Conservation (phyloP, 1,140 invertebrate genomes). For the Radopholus similis region DNA sequence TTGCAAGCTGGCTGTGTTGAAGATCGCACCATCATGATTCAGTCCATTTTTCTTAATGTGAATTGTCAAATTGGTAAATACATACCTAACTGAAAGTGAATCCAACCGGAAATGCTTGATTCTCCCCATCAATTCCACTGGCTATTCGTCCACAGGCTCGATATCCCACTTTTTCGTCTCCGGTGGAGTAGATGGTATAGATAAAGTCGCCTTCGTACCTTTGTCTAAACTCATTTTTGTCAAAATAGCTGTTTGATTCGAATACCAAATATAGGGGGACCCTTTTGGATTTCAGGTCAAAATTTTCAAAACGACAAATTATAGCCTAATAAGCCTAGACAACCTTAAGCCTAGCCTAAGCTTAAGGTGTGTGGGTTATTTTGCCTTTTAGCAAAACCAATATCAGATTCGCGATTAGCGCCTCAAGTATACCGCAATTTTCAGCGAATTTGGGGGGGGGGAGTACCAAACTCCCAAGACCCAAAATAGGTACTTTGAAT, state of each 20-base stretch:
- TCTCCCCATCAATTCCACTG: conserved; percentile 37
- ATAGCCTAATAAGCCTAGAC: too few relatives aligned
- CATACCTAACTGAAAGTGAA: background rate
- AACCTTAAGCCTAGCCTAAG: too few relatives aligned
- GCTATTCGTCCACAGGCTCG: conserved; percentile 41
- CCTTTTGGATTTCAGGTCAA: too few relatives aligned
- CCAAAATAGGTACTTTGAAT: conserved; percentile 41
- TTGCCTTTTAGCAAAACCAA: too few relatives aligned
- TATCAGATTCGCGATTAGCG: too few relatives aligned
- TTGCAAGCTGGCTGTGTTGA: conserved; percentile 39
- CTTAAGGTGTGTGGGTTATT: too few relatives aligned
- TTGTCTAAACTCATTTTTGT: conserved; percentile 29
- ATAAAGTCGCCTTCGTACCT: conserved; percentile 37
- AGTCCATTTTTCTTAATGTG: conserved; percentile 37
- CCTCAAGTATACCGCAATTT: too few relatives aligned
- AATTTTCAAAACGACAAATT: too few relatives aligned
- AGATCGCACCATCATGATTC: conserved; percentile 50
- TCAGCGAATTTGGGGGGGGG: too few relatives aligned
- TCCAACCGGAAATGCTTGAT: conserved; percentile 30
- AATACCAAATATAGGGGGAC: conserved; percentile 31
- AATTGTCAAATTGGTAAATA: conserved; percentile 13
- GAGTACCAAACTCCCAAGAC: too few relatives aligned
- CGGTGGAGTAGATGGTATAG: conserved; percentile 45
- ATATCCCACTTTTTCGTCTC: conserved; percentile 50
- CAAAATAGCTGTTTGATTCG: conserved; percentile 24